A percentile compares a stretch with the other conserved stretches of the same genome.
These are phyloP conservation scores for Mesocricetus auratus DNA, from an alignment of 2,113 vertebrate species.

Conservation along the genomic window DNA sequence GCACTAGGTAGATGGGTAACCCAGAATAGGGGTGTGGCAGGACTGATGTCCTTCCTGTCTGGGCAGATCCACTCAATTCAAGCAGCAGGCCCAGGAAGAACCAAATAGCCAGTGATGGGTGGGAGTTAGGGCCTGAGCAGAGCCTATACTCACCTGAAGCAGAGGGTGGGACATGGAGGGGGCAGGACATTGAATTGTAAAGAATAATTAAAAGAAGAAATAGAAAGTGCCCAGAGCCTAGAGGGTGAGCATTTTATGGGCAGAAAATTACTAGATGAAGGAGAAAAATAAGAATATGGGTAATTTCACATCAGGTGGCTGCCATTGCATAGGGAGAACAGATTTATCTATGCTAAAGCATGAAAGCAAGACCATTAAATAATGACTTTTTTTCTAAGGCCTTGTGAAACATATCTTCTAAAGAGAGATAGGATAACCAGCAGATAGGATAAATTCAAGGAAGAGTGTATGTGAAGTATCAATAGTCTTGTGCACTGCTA, in stretches of 20 bases:
- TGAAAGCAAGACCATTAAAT: background rate
- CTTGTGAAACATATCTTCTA: background rate
- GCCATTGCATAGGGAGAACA: fast-evolving
- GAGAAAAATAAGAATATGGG: background rate
- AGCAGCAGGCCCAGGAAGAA: too few relatives aligned
- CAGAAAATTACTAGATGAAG: background rate
- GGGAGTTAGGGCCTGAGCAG: too few relatives aligned
- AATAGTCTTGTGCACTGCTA: background rate
- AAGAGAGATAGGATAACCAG: too few relatives aligned
- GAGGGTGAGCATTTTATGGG: background rate
- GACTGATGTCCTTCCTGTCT: too few relatives aligned
- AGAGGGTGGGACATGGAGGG: too few relatives aligned
- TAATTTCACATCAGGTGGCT: background rate
- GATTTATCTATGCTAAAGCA: background rate
- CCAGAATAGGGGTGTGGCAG: too few relatives aligned
- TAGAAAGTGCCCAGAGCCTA: background rate
- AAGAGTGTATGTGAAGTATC: background rate
- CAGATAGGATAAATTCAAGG: fast-evolving
- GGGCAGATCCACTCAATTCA: too few relatives aligned
- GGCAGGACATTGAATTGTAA: background rate
- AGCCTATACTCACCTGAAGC: too few relatives aligned
- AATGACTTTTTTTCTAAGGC: background rate
- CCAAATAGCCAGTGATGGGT: too few relatives aligned
- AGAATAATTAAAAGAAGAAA: background rate
- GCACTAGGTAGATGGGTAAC: too few relatives aligned